Conservation (phyloP, 2,888 invertebrate species). For the Seira musarum region DNA sequence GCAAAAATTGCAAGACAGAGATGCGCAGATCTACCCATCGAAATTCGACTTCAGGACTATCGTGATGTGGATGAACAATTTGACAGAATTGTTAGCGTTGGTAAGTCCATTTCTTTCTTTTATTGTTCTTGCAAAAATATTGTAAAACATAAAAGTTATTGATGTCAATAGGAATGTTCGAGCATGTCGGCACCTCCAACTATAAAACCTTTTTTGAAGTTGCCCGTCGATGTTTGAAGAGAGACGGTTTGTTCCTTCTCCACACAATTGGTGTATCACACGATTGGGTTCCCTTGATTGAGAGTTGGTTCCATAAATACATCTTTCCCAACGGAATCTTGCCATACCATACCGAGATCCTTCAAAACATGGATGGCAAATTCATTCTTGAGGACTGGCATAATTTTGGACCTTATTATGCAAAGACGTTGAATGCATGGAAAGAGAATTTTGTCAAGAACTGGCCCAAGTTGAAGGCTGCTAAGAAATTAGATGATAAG, state of each 20-base stretch:
- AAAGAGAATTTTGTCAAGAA: conserved; percentile 60
- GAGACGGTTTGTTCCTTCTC: conserved; percentile 66
- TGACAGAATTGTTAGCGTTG: conserved; percentile 66
- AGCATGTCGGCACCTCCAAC: conserved; percentile 50
- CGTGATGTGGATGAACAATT: conserved; percentile 64
- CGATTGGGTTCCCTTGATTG: conserved; percentile 59
- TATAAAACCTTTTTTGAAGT: conserved; percentile 65
- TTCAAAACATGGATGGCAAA: conserved; percentile 46
- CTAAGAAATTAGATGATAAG: conserved; percentile 56
- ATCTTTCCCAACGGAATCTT: conserved; percentile 62
- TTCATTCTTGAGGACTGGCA: conserved; percentile 68
- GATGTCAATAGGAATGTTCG: conserved; percentile 64
- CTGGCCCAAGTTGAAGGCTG: conserved; percentile 61
- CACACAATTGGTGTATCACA: conserved; percentile 67
- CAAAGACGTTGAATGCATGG: conserved; percentile 67
- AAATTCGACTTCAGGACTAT: conserved; percentile 61
- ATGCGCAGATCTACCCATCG: conserved; percentile 49
- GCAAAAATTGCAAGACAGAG: conserved; percentile 48
- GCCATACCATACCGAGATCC: conserved; percentile 62
- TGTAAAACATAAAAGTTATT: too few species aligned
- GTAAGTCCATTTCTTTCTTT: too few species aligned
- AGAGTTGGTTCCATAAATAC: conserved; percentile 62
- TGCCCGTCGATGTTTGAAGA: conserved; percentile 62
- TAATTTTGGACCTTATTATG: too few species aligned
- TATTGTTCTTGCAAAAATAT: too few species aligned